Evolutionary conservation across 2,113 vertebrate genomes (phyloP), one percentile per base, ranked within the genome.

Genomic region (Tachycineta bicolor): DNA sequence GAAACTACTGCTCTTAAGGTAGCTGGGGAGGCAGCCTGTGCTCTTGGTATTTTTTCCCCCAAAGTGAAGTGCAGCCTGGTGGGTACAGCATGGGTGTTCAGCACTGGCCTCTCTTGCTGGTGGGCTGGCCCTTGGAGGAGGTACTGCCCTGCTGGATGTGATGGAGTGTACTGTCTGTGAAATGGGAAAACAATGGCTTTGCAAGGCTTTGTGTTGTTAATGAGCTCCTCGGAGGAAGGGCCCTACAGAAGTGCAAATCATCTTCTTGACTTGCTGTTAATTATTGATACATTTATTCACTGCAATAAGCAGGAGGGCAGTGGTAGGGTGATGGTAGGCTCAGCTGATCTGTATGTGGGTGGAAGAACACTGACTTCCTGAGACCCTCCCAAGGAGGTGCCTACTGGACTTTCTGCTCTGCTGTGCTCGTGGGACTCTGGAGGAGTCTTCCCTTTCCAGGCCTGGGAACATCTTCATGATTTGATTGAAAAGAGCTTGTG

Each of bases 201-300:
- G 4, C 21, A 33, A 74, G 71, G 71, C 43, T 41, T 55, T 37
- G 25, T 60, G 50, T 23, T 4, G 28, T 63, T 93, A 90, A 93
- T 1, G 17, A 95, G 75, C 55, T 83, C 90, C 94, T 89, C 73
- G 9, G 81, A 91, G 81, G 53, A 94, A 96, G 77, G 28, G n/a
- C 53, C n/a, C 65, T 78, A 89, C 53, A 89, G 94, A 95, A 93
- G 70, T 95, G 83, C 74, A 82, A 82, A 95, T 95, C 26, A 67
- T 81, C 68, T 23, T 79, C 41, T 81, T 60, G 23, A 23, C 34
- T 89, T 84, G 60, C n/a, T 82, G 47, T 95, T 94, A 92, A 79
- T 95, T 89, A 92, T 62, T 92, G 65, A 71, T 95, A 47, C 29
- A 71, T 70, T 87, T 78, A 78, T 87, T 74, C 78, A n/a, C 29